Percentiles rank a stretch among this genome's conserved stretches.
Conservation (phyloP, 2,888 invertebrate species). For the Agriopis marginaria region DNA sequence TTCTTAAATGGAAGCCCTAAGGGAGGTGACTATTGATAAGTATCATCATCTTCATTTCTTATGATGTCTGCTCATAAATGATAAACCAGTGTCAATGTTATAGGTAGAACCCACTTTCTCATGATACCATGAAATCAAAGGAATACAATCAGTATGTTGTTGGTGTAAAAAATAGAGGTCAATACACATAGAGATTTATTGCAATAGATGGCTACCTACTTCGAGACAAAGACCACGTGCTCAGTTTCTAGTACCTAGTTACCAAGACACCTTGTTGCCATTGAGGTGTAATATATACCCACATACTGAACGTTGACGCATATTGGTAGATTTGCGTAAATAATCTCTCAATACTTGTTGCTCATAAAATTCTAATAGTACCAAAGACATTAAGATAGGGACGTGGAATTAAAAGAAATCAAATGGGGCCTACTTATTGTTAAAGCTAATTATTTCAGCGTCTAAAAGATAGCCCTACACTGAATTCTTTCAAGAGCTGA, state of each 20-base stretch:
- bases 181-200: conserved; percentile 21
- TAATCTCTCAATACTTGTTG: no score
- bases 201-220: conserved; percentile 12
- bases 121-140: conserved; percentile 32
- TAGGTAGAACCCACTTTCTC: conserved; percentile 15
- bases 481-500: no score
- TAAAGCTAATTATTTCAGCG: no score
- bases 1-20: not conserved
- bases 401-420: no score
- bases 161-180: conserved; percentile 28
- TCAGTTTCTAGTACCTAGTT: not conserved
- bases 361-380: no score
- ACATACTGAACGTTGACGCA: no score
- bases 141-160: conserved; percentile 29
- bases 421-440: no score
- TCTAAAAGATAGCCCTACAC: no score
- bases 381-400: no score
- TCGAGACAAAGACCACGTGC: conserved; percentile 11
- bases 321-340: no score
- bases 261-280: not conserved
- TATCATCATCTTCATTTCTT: not conserved
- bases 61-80: not conserved
- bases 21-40: not conserved
- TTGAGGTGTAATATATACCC: not conserved
- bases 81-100: conserved; percentile 7